Evolutionary conservation across 2,113 vertebrate genomes (phyloP).

Genomic region (Raja brachyura): DNA sequence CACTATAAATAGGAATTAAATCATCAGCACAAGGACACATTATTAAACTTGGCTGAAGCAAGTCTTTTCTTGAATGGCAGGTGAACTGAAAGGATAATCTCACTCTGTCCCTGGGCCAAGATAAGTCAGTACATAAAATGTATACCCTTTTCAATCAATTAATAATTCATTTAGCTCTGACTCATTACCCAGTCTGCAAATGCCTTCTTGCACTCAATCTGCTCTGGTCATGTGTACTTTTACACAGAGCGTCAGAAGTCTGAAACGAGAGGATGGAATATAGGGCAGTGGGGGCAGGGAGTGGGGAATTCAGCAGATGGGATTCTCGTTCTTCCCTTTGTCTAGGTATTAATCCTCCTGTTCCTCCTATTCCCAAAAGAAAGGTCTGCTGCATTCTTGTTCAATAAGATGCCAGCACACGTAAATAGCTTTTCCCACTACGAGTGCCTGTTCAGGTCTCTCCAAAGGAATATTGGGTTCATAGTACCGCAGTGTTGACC

Average conservation of each 20-base stretch:
- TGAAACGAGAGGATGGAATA: too few relatives aligned
- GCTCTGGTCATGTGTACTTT: background rate
- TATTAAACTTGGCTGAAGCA: background rate
- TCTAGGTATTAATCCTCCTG: too few relatives aligned
- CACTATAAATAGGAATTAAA: slow-evolving; percentile 23
- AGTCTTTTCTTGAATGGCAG: background rate
- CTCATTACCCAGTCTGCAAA: background rate
- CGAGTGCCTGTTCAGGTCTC: background rate
- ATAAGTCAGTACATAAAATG: background rate
- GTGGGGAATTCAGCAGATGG: background rate
- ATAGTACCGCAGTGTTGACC: background rate
- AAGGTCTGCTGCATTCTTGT: background rate
- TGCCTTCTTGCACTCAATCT: background rate
- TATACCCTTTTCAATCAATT: background rate
- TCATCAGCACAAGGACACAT: background rate
- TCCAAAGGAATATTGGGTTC: background rate
- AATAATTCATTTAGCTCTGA: background rate
- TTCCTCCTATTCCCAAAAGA: background rate
- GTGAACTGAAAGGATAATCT: background rate
- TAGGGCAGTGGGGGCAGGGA: background rate
- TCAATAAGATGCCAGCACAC: background rate
- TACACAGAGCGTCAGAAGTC: background rate
- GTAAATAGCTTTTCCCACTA: background rate
- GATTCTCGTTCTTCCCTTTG: background rate
- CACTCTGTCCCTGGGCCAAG: too few relatives aligned